Conservation (phyloP, 2,113 vertebrate genomes). For the Echinops telfairi region DNA sequence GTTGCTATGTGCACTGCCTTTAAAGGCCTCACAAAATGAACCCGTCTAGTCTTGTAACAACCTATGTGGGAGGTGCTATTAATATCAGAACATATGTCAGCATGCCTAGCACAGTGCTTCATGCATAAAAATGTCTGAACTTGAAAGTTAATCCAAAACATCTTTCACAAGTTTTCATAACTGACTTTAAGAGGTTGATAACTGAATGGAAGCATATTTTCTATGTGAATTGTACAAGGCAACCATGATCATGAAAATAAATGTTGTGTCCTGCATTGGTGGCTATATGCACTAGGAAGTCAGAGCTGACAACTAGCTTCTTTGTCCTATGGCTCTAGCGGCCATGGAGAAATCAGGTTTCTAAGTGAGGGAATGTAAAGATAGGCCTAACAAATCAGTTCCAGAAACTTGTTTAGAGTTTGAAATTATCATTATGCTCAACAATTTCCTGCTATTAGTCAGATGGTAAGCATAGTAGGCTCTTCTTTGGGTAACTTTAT, state of each 20-base stretch:
- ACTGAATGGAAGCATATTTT: not conserved
- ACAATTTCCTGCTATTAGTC: slow-evolving; percentile 27
- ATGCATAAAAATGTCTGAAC: slow-evolving; percentile 1
- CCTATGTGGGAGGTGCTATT: not conserved
- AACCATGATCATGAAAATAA: slow-evolving; percentile 16
- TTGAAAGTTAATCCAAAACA: slow-evolving; percentile 34
- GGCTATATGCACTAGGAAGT: not conserved
- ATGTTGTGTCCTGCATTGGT: not conserved
- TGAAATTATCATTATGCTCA: not conserved
- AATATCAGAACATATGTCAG: not conserved
- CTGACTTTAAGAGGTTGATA: not conserved
- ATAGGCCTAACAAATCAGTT: slow-evolving; percentile 8
- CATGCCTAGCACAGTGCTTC: not conserved
- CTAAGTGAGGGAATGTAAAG: not conserved
- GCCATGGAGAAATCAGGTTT: slow-evolving; percentile 24
- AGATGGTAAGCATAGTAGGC: slow-evolving; percentile 11
- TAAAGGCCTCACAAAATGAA: slow-evolving; percentile 10
- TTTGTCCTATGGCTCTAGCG: not conserved
- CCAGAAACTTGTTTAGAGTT: not conserved
- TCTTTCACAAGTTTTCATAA: slow-evolving; percentile 26
- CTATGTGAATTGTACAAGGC: not conserved
- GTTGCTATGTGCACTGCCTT: not conserved
- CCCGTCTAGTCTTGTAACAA: not conserved
- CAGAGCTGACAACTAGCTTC: slow-evolving; percentile 25
- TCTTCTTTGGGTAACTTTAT: not conserved